Evolutionary conservation across 2,113 vertebrate species (phyloP), one percentile per base, ranked within the genome.

Genomic region (Vulpes lagopus): DNA sequence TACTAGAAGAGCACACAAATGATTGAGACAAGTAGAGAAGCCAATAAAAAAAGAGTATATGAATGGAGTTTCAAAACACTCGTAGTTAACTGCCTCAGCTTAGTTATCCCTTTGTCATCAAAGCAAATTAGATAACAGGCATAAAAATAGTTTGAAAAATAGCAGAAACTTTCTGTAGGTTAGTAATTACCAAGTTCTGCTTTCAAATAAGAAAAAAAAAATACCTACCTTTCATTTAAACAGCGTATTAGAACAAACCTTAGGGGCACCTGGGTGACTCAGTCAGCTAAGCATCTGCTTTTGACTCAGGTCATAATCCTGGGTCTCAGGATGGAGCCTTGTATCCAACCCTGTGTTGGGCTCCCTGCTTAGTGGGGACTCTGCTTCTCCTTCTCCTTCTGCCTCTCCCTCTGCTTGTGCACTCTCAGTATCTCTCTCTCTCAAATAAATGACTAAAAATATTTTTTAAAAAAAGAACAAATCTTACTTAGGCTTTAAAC

Each of bases 171-270:
- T 91, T 67, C 22, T 23, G 30, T 74, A 65, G 16, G 25, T 64
- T 94, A 87, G 78, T 71, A 55, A 71, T 64, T 30, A 64, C 1
- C 11, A 71, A 91, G 78, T 62, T 65, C 9, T 59, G 12, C 14
- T 92, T 69, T 83, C 32, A 78, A 57, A 88, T 85, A 78, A 27
- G 11, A 97, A 55, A n/a, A 19, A n/a, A 19, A 82, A 94, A 62
- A 67, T 22, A 32, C 14, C 43, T n/a, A 30, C 6, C 2, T 76
- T 83, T 83, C 32, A n/a, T 22, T 30, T 76, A 83, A 62, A 79
- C 17, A 69, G 25, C 10, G 8, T 43, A 49, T 82, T 89, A 88
- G 27, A 91, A 20, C 4, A 55, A 78, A 5, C 30, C 11, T 14
- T 69, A 4, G 3, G 16, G 65, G 3, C n/a, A 16, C 32, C 8